Conservation (phyloP, 92 coral and sea anemone genomes). For the Desmophyllum pertusum region DNA sequence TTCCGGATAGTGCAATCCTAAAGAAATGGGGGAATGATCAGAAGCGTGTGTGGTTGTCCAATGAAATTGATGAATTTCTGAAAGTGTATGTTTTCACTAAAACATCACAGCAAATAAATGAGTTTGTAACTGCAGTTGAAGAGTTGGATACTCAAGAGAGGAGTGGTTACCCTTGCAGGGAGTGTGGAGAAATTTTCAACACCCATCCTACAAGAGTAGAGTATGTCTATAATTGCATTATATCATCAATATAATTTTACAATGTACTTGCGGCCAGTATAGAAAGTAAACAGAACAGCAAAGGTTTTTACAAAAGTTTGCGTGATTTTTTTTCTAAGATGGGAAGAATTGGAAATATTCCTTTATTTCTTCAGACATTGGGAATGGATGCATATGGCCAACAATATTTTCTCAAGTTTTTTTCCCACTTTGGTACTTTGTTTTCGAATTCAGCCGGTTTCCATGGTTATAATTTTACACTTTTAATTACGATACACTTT, state of each 20-base stretch:
- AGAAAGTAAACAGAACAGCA: no score
- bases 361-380: no score
- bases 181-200: constrained; percentile 26
- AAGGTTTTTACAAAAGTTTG: no score
- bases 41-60: not conserved
- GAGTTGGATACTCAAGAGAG: constrained; percentile 20
- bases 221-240: not conserved
- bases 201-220: constrained; percentile 33
- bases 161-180: constrained; percentile 47
- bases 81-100: constrained; percentile 1
- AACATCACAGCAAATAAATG: not conserved
- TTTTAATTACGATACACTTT: no score
- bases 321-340: no score
- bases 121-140: constrained; percentile 7
- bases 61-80: constrained; percentile 3
- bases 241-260: no score
- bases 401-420: no score
- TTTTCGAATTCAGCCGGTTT: no score
- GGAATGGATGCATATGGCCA: no score
- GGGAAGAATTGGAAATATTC: no score
- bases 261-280: constrained; percentile 27
- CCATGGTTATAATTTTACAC: no score
- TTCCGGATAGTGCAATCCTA: not conserved
- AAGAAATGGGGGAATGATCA: constrained; percentile 9
- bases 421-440: no score